A percentile compares a stretch with the other conserved stretches of the same genome.
Conservation (phyloP, 2,113 vertebrate genomes). For the Mirounga angustirostris region DNA sequence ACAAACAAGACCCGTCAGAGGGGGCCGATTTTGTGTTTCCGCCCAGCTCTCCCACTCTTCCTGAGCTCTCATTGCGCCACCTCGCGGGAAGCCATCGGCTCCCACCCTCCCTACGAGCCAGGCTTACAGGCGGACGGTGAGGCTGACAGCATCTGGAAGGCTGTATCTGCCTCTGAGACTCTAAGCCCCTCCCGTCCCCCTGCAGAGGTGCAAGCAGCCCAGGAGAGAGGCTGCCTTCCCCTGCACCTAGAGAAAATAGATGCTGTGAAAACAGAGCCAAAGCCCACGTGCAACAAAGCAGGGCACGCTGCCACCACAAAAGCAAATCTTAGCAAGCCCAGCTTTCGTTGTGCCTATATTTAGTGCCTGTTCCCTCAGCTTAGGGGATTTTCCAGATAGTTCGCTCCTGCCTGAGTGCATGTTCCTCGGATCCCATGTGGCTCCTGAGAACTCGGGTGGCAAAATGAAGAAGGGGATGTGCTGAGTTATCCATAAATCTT, state of each 20-base stretch:
- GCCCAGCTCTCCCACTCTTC: accelerated
- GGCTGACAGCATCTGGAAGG: not conserved
- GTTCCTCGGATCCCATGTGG: not conserved
- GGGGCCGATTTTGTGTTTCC: not conserved
- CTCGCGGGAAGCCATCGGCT: not conserved
- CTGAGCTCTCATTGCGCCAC: not conserved
- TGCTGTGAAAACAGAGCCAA: not conserved
- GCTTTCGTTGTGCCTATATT: not conserved
- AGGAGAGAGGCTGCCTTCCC: not conserved
- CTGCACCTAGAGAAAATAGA: not conserved
- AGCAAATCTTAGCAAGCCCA: not conserved
- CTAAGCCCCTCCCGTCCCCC: accelerated
- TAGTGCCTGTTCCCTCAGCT: not conserved
- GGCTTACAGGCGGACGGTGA: no score
- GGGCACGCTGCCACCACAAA: not conserved
- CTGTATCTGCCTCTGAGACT: no score
- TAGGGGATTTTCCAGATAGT: not conserved
- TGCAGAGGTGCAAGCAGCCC: not conserved
- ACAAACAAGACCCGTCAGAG: not conserved
- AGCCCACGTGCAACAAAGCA: not conserved
- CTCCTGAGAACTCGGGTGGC: not conserved
- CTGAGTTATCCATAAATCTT: not conserved
- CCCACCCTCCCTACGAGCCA: accelerated
- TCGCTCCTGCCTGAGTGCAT: not conserved
- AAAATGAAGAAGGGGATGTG: not conserved